phyloP scores from a whole-genome alignment of 2,113 vertebrate species.

The Cyprinodon variegatus region DNA sequence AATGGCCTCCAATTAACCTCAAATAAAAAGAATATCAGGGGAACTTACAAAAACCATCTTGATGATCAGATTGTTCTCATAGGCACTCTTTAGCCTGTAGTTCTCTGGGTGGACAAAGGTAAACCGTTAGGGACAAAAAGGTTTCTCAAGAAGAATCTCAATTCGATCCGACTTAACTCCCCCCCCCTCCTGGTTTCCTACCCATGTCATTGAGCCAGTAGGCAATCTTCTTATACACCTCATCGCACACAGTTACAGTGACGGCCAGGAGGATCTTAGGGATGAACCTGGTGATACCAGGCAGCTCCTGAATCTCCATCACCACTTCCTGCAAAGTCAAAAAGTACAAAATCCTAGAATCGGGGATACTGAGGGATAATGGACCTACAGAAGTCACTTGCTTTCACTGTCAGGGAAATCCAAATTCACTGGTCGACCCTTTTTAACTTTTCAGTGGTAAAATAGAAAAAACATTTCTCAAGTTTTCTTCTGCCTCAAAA shows the following conservation, averaged over 20 bases:
- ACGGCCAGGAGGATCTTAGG: constrained; percentile 92
- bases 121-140: background rate
- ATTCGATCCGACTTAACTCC: too few relatives aligned
- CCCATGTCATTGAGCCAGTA: constrained; percentile 97
- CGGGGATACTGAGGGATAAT: too few relatives aligned
- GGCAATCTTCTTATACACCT: constrained; percentile 94
- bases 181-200: constrained; percentile 53
- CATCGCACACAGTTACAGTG: constrained; percentile 89
- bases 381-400: too few relatives aligned
- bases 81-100: constrained; percentile 96
- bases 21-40: constrained; percentile 12
- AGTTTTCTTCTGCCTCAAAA: background rate
- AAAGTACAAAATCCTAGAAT: background rate
- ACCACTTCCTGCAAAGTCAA: constrained; percentile 86
- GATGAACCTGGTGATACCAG: constrained; percentile 87
- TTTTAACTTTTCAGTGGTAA: too few relatives aligned
- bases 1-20: background rate
- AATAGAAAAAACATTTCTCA: too few relatives aligned
- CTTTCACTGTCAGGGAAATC: too few relatives aligned
- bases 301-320: constrained; percentile 90
- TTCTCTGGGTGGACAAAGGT: constrained; percentile 83
- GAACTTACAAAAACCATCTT: constrained; percentile 95
- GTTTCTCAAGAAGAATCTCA: too few relatives aligned
- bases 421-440: too few relatives aligned
- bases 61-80: constrained; percentile 97